Conservation (phyloP, 1,140 invertebrate genomes). For the Planococcus citri region DNA sequence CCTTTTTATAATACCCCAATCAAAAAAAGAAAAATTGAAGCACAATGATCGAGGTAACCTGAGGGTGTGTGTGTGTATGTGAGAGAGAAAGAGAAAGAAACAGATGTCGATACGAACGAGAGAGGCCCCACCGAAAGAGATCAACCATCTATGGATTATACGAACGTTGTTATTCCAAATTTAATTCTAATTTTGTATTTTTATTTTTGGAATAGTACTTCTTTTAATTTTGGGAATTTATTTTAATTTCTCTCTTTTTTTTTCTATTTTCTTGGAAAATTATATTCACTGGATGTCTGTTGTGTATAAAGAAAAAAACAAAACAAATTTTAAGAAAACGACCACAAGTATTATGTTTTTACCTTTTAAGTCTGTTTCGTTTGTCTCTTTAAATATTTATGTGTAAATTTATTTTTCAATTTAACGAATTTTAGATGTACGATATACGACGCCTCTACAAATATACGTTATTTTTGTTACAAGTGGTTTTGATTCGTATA, state of each 20-base stretch:
- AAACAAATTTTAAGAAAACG: too few species aligned
- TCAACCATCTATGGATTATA: too few species aligned
- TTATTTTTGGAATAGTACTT: neutral
- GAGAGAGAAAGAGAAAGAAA: too few species aligned
- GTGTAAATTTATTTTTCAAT: neutral
- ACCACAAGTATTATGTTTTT: conserved; percentile 7
- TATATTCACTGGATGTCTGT: neutral
- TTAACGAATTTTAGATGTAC: conserved; percentile 7
- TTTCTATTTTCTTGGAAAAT: neutral
- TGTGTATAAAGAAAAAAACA: neutral
- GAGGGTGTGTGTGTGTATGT: too few species aligned
- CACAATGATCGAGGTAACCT: too few species aligned
- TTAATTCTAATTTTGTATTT: conserved; percentile 5
- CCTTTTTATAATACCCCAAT: too few species aligned
- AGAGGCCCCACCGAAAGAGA: too few species aligned
- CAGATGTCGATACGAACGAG: too few species aligned
- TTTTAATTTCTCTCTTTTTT: neutral
- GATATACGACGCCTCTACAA: conserved; percentile 6
- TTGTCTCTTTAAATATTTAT: neutral
- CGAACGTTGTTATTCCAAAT: neutral
- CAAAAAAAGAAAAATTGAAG: too few species aligned
- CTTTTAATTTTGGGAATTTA: neutral
- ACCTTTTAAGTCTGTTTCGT: conserved; percentile 3
- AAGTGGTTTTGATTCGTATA: neutral
- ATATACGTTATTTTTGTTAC: conserved; percentile 4